These are phyloP conservation scores for Larimichthys crocea DNA, from an alignment of 2,113 vertebrate species.

Conservation along the genomic window DNA sequence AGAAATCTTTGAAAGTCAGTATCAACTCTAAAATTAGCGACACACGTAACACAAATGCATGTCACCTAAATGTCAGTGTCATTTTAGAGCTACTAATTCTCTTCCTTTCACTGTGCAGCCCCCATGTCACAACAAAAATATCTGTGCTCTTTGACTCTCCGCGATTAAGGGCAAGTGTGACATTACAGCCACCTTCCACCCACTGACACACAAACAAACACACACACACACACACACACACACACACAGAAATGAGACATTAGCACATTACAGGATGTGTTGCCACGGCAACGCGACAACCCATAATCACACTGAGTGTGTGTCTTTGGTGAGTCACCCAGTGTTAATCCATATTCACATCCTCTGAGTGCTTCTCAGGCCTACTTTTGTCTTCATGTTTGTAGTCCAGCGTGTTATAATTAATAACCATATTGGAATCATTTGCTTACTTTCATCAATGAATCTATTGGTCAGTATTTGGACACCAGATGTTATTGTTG, in stretches of 20 bases:
- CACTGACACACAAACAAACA: constrained; percentile 48
- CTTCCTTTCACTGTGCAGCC: constrained; percentile 28
- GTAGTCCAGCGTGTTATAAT: not conserved
- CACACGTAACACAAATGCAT: too few species aligned
- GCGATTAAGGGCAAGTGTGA: constrained; percentile 52
- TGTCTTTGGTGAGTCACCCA: constrained; percentile 69
- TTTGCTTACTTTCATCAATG: not conserved
- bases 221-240: constrained; percentile 16
- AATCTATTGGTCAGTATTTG: not conserved
- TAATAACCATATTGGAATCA: not conserved
- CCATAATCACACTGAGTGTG: constrained; percentile 70
- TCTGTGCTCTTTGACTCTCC: constrained; percentile 22
- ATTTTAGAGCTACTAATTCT: constrained; percentile 9
- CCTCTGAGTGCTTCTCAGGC: not conserved
- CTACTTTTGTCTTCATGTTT: constrained; percentile 12
- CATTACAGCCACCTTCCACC: constrained; percentile 61
- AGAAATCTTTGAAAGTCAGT: constrained; percentile 16
- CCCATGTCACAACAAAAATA: constrained; percentile 29
- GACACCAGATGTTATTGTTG: not conserved
- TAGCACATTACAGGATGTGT: constrained; percentile 64
- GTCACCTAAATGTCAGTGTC: not conserved
- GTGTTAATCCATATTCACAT: constrained; percentile 65
- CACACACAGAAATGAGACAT: constrained; percentile 41
- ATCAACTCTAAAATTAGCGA: not conserved
- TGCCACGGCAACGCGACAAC: constrained; percentile 71